A percentile compares a stretch with the other conserved stretches of the same genome.
phyloP scores from a whole-genome alignment of 37 sponge, comb jelly and placozoan species.

The Axinella damicornis region DNA sequence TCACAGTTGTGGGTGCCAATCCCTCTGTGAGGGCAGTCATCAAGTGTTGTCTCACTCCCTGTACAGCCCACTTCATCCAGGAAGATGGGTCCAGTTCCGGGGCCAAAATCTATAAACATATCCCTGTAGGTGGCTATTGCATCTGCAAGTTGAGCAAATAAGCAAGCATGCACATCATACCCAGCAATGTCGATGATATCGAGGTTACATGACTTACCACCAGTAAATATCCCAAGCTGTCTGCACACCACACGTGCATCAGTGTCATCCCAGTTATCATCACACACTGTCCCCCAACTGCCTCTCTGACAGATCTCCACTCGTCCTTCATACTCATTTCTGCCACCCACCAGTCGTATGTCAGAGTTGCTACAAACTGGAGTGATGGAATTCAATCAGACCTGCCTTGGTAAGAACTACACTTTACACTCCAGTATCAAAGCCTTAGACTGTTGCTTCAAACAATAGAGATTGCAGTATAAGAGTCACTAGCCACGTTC shows the following conservation, averaged over 20 bases:
- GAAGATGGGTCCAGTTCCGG: constrained; percentile 35
- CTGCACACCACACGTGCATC: neutral
- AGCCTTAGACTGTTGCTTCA: too few species aligned
- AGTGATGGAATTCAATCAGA: too few species aligned
- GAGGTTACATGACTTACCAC: too few species aligned
- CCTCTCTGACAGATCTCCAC: constrained; percentile 37
- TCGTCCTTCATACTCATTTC: neutral
- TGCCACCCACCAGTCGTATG: constrained; percentile 18
- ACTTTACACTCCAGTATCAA: too few species aligned
- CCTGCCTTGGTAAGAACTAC: too few species aligned
- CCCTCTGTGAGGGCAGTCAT: constrained; percentile 19
- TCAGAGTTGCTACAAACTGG: constrained; percentile 31
- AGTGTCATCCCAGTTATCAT: neutral
- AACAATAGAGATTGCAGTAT: too few species aligned
- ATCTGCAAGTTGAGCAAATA: too few species aligned
- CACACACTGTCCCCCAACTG: constrained; percentile 30
- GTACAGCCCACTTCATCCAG: constrained; percentile 48
- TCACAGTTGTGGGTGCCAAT: constrained; percentile 23
- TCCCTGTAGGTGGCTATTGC: too few species aligned
- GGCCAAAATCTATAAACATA: constrained; percentile 20
- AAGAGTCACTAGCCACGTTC: too few species aligned
- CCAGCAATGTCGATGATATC: too few species aligned
- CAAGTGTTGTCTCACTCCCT: constrained; percentile 38
- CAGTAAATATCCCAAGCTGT: too few species aligned
- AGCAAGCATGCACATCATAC: too few species aligned